These are phyloP conservation scores for Prosapia bicincta DNA, from an alignment of 2,888 invertebrate species.

Conservation along the genomic window DNA sequence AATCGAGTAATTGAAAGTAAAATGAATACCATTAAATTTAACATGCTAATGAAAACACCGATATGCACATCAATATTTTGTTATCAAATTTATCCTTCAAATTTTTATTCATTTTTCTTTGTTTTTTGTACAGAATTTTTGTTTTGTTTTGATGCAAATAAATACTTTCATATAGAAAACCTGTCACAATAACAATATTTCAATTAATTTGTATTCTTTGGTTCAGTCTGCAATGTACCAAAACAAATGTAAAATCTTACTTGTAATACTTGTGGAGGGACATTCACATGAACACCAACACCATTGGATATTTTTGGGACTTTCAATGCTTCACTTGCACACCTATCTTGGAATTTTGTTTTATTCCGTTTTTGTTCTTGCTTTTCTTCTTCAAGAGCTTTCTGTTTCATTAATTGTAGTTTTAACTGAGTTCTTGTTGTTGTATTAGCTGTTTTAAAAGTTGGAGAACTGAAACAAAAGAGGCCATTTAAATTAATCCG, in stretches of 20 bases:
- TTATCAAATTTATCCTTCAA: no score
- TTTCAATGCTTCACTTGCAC: neutral
- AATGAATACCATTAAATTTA: no score
- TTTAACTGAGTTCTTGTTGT: slow-evolving; percentile 22
- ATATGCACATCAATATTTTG: no score
- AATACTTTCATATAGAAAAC: no score
- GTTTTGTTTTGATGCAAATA: no score
- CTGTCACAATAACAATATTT: no score
- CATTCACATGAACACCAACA: slow-evolving; percentile 18
- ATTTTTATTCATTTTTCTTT: no score
- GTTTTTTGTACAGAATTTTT: no score
- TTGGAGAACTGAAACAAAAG: slow-evolving; percentile 24
- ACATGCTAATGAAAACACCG: no score
- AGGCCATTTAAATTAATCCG: no score
- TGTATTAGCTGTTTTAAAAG: slow-evolving; percentile 24
- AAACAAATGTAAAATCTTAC: neutral
- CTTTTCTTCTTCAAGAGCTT: slow-evolving; percentile 11
- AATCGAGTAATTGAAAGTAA: no score
- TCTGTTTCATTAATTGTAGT: slow-evolving; percentile 27
- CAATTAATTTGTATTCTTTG: no score
- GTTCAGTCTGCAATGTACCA: neutral
- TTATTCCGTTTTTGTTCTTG: slow-evolving; percentile 9
- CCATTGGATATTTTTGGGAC: slow-evolving; percentile 10
- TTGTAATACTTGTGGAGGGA: slow-evolving; percentile 24
- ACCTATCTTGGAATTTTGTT: neutral